Evolutionary conservation across 2,888 invertebrate species (phyloP), one percentile per base, ranked within the genome.

Genomic region (Stenolophus ochropezus): DNA sequence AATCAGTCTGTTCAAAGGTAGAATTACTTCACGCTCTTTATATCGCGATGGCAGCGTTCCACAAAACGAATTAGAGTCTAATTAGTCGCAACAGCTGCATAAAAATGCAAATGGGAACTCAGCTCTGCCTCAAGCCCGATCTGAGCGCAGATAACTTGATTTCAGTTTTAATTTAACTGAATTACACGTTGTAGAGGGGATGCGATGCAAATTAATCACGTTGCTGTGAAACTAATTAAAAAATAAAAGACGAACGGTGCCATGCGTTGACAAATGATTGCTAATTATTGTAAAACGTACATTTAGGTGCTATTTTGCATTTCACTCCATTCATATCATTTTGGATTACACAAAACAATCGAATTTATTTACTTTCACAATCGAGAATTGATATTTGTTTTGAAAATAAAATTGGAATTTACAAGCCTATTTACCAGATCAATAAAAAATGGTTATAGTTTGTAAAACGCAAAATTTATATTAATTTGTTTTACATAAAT

Each of bases 81-180:
- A 77, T 77, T 77, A 77, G 47, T 77, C 76, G 76, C 42, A 42
- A 42, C 58, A 56, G 56, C 42, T 56, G 76, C 58, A 77, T 77
- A 77, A 77, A 77, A 77, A 77, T 77, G 76, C 76, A 77, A 77
- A 77, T 77, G 58, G 47, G 18, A 25, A 74, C 23, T 21, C 74
- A 61, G 14, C 61, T 27, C 6, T 49, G 74, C 53, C 27, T 75
- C 51, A 61, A 8, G 61, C 21, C 61, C 25, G 78, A 78, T 78
- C 65, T 49, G 16, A 14, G 23, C 51, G 18, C 78, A 78, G 78
- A 78, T 78, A 78, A 78, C 65, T 61, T 78, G 65, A 78, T 78
- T 78, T 78, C 78, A 78, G 65, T 78, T 78, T 78, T 78, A 78
- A 78, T 65, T 65, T 49, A 78, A 78, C 78, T 75, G 75, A 75